phyloP scores from a whole-genome alignment of 2,113 vertebrate species.

The Chloropsis cyanopogon region DNA sequence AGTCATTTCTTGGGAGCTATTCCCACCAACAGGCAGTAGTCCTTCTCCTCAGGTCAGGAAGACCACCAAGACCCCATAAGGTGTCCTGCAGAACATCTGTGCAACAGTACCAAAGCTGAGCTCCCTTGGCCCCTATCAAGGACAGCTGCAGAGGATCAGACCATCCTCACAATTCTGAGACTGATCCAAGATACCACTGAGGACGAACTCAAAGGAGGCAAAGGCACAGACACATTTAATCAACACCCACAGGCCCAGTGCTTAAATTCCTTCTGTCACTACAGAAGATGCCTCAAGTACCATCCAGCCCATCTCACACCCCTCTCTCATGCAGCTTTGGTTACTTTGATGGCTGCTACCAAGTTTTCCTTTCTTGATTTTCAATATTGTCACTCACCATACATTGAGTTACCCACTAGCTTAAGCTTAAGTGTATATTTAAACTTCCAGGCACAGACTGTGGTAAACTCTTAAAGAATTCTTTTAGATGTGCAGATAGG shows the following conservation, averaged over 20 bases:
- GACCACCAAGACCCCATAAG: background rate
- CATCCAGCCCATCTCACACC: fast-evolving
- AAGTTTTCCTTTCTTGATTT: background rate
- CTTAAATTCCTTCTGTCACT: background rate
- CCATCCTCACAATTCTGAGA: background rate
- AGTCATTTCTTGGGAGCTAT: background rate
- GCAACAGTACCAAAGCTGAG: background rate
- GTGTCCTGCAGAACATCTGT: background rate
- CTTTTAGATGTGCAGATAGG: background rate
- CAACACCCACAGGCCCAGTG: background rate
- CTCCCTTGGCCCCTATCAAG: background rate
- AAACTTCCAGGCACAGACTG: background rate
- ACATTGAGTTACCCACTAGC: background rate
- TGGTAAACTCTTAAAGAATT: background rate
- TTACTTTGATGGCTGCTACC: background rate
- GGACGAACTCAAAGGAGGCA: background rate
- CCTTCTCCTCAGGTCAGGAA: background rate
- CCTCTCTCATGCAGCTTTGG: background rate
- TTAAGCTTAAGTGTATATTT: background rate
- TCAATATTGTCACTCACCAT: background rate
- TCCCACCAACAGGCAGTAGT: background rate
- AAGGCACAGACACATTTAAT: background rate
- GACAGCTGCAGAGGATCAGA: background rate
- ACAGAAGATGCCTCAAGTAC: background rate
- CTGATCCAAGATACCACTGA: background rate